Base-by-base conservation (phyloP, 1,140 invertebrate species). In the Pristionchus pacificus region DNA sequence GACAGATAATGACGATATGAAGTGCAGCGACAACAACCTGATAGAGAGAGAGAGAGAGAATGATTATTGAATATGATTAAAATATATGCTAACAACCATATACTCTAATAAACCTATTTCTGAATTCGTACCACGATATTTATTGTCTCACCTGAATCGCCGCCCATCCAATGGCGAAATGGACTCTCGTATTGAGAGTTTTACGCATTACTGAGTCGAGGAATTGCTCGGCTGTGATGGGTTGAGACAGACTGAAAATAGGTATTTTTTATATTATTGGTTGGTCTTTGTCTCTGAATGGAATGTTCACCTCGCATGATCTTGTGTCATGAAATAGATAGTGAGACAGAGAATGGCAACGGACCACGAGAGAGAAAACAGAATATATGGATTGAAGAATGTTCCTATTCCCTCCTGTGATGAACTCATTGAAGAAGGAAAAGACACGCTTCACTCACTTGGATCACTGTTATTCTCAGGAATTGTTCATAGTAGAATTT, bases 401-500 rank as follows among this genome's bases (percentile, higher is more conserved):
- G 78, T 65, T 13, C 79, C 79, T 29, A 81, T 74, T 0, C 75
- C 60, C 70, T 81, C 78, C 78, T 79, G 60, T 60, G 80, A 31
- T 15, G 15, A 70, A 55, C 15, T 63, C 19, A 55, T n/a, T 67
- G 61, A 25, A 67, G 13, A 67, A 63, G 24, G 15, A 24, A 62
- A 13, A 15, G 2, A 28, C 27, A 27, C 70, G 19, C 31, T 65
- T 63, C 25, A 10, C 55, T 63, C 27, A 79, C 77, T 68, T 80
- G 78, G 19, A 80, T 60, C 27, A 60, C 68, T 14, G 79, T 77
- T 32, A 80, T 81, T 25, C 79, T 28, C 30, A 82, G 60, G 70
- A 80, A 80, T 59, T 80, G 79, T 49, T 80, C 77, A 60, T 80
- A 80, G 72, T 80, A 80, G 59, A 80, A 80, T 63, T 81, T 81